A percentile compares a stretch with the other conserved stretches of the same genome.
Evolutionary conservation across 1,140 invertebrate genomes (phyloP).

Genomic region (Eriosoma lanigerum): DNA sequence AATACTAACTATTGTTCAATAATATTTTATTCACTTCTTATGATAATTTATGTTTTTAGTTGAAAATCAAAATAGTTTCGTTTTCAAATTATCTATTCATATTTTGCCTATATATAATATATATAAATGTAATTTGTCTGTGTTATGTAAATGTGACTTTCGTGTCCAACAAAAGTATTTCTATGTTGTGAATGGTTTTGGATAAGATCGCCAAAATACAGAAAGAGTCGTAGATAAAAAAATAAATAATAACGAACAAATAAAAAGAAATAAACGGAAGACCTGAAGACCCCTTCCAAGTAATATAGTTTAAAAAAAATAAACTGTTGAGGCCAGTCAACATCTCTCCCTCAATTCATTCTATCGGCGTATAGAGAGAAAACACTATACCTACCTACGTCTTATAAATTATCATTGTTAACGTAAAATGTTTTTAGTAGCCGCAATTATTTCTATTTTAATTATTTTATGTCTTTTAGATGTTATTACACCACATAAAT

Average conservation of each 20-base stretch:
- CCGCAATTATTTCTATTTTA: conserved; percentile 12
- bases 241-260: conserved; percentile 38
- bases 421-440: conserved; percentile 13
- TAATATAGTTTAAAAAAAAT: conserved; percentile 35
- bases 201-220: conserved; percentile 52
- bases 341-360: conserved; percentile 42
- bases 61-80: conserved; percentile 48
- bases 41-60: conserved; percentile 33
- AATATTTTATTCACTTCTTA: conserved; percentile 16
- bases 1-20: conserved; percentile 29
- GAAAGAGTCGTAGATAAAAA: conserved; percentile 37
- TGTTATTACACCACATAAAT: conserved; percentile 45
- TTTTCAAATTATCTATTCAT: conserved; percentile 36
- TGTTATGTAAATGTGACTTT: conserved; percentile 40
- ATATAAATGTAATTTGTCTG: conserved; percentile 23
- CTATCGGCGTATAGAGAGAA: conserved; percentile 37
- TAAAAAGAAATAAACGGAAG: conserved; percentile 50
- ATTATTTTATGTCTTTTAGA: conserved; percentile 41
- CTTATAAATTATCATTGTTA: background rate
- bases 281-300: conserved; percentile 50
- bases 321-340: conserved; percentile 38
- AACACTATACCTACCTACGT: background rate
- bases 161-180: conserved; percentile 43
- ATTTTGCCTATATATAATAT: conserved; percentile 7
- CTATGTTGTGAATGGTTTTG: conserved; percentile 49